phyloP scores from a whole-genome alignment of 2,888 invertebrate genomes.

The Cistogaster globosa region DNA sequence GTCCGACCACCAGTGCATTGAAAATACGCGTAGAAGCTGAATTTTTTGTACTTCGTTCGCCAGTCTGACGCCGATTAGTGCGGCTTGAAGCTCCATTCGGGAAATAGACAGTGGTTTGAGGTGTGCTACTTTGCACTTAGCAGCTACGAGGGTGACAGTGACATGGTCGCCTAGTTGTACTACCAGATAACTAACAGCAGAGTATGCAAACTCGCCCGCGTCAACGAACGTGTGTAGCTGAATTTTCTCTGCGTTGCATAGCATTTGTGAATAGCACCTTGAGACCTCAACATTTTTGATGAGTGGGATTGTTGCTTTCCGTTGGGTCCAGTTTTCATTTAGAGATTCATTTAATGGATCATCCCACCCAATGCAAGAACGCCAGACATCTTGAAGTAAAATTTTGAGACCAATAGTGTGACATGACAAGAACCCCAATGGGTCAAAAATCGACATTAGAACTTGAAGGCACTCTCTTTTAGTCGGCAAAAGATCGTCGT shows the following conservation, averaged over 20 bases:
- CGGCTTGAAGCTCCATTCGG: conserved; percentile 22
- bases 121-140: conserved; percentile 21
- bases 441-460: conserved; percentile 68
- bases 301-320: conserved; percentile 50
- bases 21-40: conserved; percentile 11
- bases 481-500: conserved; percentile 32
- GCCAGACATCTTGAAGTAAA: conserved; percentile 71
- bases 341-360: conserved; percentile 43
- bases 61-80: not conserved
- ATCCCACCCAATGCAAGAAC: conserved; percentile 63
- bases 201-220: conserved; percentile 61
- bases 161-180: conserved; percentile 5
- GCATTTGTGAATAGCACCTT: conserved; percentile 53
- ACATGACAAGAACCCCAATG: conserved; percentile 65
- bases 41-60: not conserved
- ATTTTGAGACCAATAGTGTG: conserved; percentile 66
- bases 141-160: not conserved
- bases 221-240: conserved; percentile 69
- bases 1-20: conserved; percentile 41
- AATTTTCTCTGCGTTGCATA: conserved; percentile 21
- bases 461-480: conserved; percentile 63
- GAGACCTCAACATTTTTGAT: conserved; percentile 58
- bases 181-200: conserved; percentile 49
- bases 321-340: conserved; percentile 55
- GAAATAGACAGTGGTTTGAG: conserved; percentile 16